These are phyloP conservation scores for Hafferia zeledoni DNA, from an alignment of 2,797 vertebrate genomes.

Conservation along the genomic window DNA sequence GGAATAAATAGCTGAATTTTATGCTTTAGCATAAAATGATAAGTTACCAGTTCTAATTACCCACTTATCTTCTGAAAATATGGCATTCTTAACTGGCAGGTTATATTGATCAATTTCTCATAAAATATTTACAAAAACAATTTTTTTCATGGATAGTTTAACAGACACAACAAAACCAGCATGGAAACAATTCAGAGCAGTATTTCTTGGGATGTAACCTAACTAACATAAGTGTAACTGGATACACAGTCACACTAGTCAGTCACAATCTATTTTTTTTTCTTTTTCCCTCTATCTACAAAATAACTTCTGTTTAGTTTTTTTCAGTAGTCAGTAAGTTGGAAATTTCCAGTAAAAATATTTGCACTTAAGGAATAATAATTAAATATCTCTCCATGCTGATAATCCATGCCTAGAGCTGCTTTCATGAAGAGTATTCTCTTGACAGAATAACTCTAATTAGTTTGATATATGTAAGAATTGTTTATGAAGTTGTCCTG, in stretches of 20 bases:
- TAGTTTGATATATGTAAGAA: background rate
- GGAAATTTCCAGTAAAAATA: background rate
- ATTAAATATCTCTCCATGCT: background rate
- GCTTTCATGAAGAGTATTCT: background rate
- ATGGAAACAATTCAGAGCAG: background rate
- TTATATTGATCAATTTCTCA: background rate
- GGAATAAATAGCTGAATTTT: background rate
- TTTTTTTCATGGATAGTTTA: background rate
- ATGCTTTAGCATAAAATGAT: background rate
- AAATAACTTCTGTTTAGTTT: background rate
- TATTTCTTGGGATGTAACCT: background rate
- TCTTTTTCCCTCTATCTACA: background rate
- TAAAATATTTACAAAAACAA: background rate
- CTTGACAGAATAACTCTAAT: background rate
- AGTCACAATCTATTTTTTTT: background rate
- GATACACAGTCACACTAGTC: background rate
- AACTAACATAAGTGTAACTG: background rate
- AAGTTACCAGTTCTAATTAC: background rate
- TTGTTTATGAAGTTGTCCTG: background rate
- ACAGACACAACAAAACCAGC: background rate
- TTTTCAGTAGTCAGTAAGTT: background rate
- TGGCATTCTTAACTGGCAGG: background rate
- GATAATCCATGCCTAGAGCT: background rate
- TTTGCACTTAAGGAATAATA: background rate
- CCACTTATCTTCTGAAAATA: background rate